Evolutionary conservation across 2,888 invertebrate genomes (phyloP), one percentile per base, ranked within the genome.

Genomic region (Pardosa pseudoannulata): DNA sequence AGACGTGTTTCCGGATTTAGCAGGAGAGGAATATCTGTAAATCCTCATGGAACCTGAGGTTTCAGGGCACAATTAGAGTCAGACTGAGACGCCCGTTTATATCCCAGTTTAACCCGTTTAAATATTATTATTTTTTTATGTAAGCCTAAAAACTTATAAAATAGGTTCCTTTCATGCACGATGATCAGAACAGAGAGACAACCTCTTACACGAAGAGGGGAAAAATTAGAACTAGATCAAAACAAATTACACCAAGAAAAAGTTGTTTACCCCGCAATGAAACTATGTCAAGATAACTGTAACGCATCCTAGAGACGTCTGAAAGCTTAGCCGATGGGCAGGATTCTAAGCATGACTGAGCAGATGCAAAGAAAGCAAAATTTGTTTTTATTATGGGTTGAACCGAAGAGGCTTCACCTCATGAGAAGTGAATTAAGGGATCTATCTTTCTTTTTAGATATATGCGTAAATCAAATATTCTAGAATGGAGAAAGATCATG

Each of bases 221-320:
- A 70, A n/a, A 39, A 19, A 23, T 29, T 70, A 31, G n/a, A 27
- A 71, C n/a, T 13, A 41, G 70, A 50, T 64, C 64, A 71, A 36
- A 70, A 68, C 31, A 50, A 27, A 31, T n/a, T 62, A 36, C 28
- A 16, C 9, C 46, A 46, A 79, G 29, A 73, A 73, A 80, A 36
- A 80, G 46, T 28, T 50, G 32, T 46, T 73, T 56, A 50, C 73
- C 72, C 73, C 36, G 23, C 19, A 56, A 11, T 29, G 50, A 80
- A 80, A 74, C 36, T 32, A 46, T 80, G 80, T 80, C 80, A 80
- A 80, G 73, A 71, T 50, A 65, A 65, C 13, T 23, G 31, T 29
- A 65, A 31, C 65, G 29, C 29, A 56, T 56, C 65, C 16, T 11
- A 3, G 31, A 65, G 31, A 6, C 16, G 2, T 65, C 23, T 29